Evolutionary conservation across 2,797 vertebrate genomes (phyloP), one percentile per base, ranked within the genome.

Genomic region (Sphenopsis melanotis): DNA sequence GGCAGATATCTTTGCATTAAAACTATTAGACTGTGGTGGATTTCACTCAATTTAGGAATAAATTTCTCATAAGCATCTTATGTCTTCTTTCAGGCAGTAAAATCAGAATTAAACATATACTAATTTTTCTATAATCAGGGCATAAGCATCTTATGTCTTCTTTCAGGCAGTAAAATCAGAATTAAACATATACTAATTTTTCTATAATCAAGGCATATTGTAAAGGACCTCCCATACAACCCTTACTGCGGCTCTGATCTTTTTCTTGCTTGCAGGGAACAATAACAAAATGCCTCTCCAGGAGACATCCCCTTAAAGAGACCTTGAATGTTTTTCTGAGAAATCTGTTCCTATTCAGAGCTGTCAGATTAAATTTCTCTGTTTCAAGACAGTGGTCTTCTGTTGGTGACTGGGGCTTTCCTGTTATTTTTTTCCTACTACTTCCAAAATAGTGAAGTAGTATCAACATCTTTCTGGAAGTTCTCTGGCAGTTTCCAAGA

Each of bases 21-120:
- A 77, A 37, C 42, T 68, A 83, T 39, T 83, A 64, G 42, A 34
- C 36, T 82, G 60, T 18, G 22, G 19, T 55, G 34, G 41, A 87
- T 75, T 91, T 91, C 27, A 74, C 13, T 44, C 32, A 65, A 37
- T 79, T 83, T 59, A 79, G 30, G 46, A 82, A 78, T 21, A 65
- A 20, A 49, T 68, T 91, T 89, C 64, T 66, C 71, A 68, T 53
- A 52, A 42, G 34, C 39, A 56, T 80, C 83, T 74, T 49, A 60
- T 79, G 90, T 95, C 41, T 85, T 94, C 44, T 79, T 91, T 87
- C 44, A 89, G 56, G 66, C 21, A 77, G 56, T 66, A 74, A 90
- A 89, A 87, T 56, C 46, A 70, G 49, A 79, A 87, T 72, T 71
- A 86, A 90, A 81, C 2, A 29, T 23, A 42, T 26, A 60, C 8